phyloP scores from a whole-genome alignment of 2,888 invertebrate genomes.

The Diplolepis rosae region DNA sequence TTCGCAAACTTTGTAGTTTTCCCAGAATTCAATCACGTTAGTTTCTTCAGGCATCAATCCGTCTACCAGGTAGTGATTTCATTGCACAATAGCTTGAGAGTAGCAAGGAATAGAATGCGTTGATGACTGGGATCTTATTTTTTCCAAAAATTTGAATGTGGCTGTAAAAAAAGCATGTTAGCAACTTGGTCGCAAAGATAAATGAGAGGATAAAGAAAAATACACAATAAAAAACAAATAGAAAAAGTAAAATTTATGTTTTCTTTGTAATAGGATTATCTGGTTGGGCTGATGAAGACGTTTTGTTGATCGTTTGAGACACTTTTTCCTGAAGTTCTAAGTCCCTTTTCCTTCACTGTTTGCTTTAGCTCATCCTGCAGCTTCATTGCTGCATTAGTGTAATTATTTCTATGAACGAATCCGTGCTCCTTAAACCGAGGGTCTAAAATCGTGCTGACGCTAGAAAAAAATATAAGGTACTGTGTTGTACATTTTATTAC shows the following conservation, averaged over 20 bases:
- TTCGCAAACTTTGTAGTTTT: background rate
- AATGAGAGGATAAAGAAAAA: too few relatives aligned
- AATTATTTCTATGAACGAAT: too few relatives aligned
- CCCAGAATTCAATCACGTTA: conserved; percentile 8
- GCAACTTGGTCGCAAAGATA: too few relatives aligned
- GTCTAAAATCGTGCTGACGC: too few relatives aligned
- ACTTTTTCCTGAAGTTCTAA: too few relatives aligned
- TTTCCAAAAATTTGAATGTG: background rate
- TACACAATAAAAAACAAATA: background rate
- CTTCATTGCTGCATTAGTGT: too few relatives aligned
- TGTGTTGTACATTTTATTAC: background rate
- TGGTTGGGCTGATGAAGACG: background rate
- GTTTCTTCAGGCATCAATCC: background rate
- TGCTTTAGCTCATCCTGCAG: too few relatives aligned
- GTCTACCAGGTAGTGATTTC: background rate
- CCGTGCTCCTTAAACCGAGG: too few relatives aligned
- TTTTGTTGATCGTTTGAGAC: too few relatives aligned
- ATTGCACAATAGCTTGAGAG: background rate
- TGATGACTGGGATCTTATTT: background rate
- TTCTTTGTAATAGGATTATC: background rate
- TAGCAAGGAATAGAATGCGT: background rate
- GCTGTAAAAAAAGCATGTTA: background rate
- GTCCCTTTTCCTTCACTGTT: too few relatives aligned
- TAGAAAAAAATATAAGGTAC: too few relatives aligned
- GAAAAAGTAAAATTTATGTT: background rate